Conservation (phyloP, 2,797 vertebrate species). For the Adelosebastes latens region DNA sequence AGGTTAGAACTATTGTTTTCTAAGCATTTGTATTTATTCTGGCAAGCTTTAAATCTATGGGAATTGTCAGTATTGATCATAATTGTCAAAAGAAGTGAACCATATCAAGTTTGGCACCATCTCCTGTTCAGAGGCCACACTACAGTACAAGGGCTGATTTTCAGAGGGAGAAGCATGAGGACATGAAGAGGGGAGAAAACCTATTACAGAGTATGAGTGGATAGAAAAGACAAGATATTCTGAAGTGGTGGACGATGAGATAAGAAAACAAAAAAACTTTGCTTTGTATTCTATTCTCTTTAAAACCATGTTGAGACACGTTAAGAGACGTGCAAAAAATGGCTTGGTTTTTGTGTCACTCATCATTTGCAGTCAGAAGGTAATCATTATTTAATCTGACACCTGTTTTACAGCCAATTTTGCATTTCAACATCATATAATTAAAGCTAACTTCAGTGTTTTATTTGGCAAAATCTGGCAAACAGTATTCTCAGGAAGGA, state of each 20-base stretch:
- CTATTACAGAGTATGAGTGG: not conserved
- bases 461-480: not conserved
- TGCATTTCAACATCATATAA: not conserved
- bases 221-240: not conserved
- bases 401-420: not conserved
- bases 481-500: not conserved
- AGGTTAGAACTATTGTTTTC: not conserved
- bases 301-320: not conserved
- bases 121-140: slow-evolving; percentile 70
- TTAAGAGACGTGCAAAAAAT: not conserved
- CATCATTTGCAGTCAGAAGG: not conserved
- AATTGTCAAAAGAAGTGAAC: not conserved
- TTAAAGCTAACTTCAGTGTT: not conserved
- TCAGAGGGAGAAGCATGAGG: not conserved
- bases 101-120: slow-evolving; percentile 75
- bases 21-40: not conserved
- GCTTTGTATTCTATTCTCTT: not conserved
- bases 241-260: not conserved
- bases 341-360: not conserved
- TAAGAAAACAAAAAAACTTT: not conserved
- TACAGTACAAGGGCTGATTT: slow-evolving; percentile 33
- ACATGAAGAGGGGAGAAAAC: not conserved
- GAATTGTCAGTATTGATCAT: not conserved
- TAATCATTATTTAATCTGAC: not conserved
- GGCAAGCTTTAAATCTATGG: not conserved